phyloP scores from a whole-genome alignment of 2,888 invertebrate genomes.

The Lasioglossum oenotherae region DNA sequence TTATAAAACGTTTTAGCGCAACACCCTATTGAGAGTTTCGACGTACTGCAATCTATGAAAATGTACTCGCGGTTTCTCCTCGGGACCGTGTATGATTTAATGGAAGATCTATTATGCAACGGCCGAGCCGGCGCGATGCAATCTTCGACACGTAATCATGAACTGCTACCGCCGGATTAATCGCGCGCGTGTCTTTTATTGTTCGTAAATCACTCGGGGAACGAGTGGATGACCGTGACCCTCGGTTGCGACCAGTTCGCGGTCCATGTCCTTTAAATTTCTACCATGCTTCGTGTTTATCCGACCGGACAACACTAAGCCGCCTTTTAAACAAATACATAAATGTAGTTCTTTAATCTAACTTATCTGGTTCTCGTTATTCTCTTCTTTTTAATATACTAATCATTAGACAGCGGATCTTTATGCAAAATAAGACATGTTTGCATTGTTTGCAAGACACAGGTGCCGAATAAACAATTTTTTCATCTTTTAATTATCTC shows the following conservation, averaged over 20 bases:
- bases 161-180: conserved; percentile 53
- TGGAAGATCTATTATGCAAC: conserved; percentile 59
- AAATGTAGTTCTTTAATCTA: too few species aligned
- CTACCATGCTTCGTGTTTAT: neutral
- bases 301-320: neutral
- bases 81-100: conserved; percentile 45
- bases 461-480: too few species aligned
- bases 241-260: neutral
- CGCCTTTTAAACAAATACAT: neutral
- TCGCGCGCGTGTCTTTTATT: conserved; percentile 19
- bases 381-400: neutral
- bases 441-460: too few species aligned
- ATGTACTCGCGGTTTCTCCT: conserved; percentile 44
- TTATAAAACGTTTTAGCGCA: conserved; percentile 36
- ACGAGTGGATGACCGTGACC: conserved; percentile 37
- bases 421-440: too few species aligned
- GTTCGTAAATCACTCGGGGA: conserved; percentile 25
- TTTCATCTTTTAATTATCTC: too few species aligned
- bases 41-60: conserved; percentile 35
- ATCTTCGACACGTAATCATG: conserved; percentile 56
- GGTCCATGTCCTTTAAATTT: conserved; percentile 6
- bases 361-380: neutral
- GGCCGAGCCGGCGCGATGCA: conserved; percentile 39
- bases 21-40: conserved; percentile 27
- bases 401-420: too few species aligned